Evolutionary conservation across 2,888 invertebrate species (phyloP).

Genomic region (Tetrapedia diversipes): DNA sequence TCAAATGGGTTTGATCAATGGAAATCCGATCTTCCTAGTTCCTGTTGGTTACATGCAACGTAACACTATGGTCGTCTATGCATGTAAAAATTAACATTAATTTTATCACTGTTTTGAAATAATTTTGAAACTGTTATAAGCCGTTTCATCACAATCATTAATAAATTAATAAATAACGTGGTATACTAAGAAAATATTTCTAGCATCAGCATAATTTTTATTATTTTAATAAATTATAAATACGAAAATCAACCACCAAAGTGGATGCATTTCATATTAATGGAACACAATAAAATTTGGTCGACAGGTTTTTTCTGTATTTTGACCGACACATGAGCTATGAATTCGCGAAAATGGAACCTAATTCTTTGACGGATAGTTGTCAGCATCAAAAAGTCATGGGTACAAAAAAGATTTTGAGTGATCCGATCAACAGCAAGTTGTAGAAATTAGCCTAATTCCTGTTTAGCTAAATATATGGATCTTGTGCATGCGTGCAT

Average conservation of each 20-base stretch:
- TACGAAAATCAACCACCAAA: not conserved
- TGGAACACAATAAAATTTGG: not conserved
- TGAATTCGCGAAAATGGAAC: conserved; percentile 23
- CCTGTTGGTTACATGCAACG: conserved; percentile 35
- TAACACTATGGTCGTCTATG: conserved; percentile 6
- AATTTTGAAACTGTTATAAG: not conserved
- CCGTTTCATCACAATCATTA: no score
- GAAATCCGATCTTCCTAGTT: conserved; percentile 48
- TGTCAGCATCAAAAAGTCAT: no score
- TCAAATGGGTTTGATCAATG: conserved; percentile 32
- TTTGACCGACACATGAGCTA: not conserved
- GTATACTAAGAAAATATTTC: no score
- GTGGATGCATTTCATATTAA: not conserved
- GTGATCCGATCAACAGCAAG: conserved; percentile 19
- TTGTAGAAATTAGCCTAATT: conserved; percentile 46
- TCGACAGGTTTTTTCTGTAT: not conserved
- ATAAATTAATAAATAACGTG: no score
- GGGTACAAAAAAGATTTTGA: conserved; percentile 17
- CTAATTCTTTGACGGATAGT: no score
- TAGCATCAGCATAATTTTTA: not conserved
- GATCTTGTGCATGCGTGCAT: not conserved
- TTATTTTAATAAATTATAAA: not conserved
- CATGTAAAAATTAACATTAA: conserved; percentile 2
- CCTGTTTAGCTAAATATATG: conserved; percentile 25
- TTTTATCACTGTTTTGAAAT: not conserved